Conservation (phyloP, 2,797 vertebrate genomes). For the Rhinatrema bivittatum region DNA sequence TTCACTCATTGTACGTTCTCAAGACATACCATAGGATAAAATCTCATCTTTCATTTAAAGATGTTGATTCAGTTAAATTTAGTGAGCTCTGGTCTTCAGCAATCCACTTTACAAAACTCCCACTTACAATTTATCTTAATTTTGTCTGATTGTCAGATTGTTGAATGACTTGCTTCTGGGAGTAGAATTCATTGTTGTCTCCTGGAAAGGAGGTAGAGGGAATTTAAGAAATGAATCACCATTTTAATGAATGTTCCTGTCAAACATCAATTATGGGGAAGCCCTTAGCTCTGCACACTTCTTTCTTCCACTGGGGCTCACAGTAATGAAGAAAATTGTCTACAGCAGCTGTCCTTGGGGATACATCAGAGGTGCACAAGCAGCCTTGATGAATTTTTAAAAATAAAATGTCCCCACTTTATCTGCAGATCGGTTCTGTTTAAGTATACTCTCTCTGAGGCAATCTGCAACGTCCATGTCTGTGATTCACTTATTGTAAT, state of each 20-base stretch:
- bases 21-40: conserved; percentile 5
- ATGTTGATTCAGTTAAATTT: conserved; percentile 12
- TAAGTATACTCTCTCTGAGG: neutral
- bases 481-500: neutral
- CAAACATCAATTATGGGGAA: neutral
- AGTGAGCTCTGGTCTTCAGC: conserved; percentile 5
- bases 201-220: neutral
- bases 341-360: neutral
- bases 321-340: neutral
- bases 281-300: neutral
- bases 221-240: neutral
- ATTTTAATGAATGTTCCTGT: neutral
- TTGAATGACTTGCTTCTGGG: neutral
- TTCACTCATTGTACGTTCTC: too few species aligned
- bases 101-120: too few species aligned
- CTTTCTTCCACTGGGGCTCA: neutral
- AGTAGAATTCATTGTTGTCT: neutral
- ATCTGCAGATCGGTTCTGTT: neutral
- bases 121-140: too few species aligned
- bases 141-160: neutral
- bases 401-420: neutral
- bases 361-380: neutral
- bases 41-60: conserved; percentile 1
- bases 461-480: neutral
- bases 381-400: neutral